Evolutionary conservation across 2,113 vertebrate species (phyloP).

Genomic region (Nycticorax nycticorax): DNA sequence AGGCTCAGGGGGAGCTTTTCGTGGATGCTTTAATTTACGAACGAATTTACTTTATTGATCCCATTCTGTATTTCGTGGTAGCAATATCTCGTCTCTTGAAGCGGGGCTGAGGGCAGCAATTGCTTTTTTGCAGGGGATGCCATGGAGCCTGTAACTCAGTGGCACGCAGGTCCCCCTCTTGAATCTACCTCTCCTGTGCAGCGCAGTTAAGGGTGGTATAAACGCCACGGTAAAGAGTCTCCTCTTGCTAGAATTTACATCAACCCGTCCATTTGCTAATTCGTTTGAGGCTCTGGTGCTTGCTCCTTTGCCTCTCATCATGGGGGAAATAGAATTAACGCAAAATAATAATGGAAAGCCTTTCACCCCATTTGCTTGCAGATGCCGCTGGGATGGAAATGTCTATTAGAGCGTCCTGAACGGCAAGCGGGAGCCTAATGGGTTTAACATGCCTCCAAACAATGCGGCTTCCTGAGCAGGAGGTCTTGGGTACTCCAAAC

Average conservation of each 20-base stretch:
- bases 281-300: not conserved
- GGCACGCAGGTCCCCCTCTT: not conserved
- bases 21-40: not conserved
- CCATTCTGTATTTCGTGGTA: not conserved
- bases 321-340: not conserved
- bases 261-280: not conserved
- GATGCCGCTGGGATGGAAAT: not conserved
- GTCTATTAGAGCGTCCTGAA: not conserved
- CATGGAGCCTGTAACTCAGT: not conserved
- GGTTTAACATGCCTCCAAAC: not conserved
- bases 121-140: not conserved
- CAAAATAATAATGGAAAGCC: not conserved
- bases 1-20: not conserved
- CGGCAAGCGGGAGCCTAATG: not conserved
- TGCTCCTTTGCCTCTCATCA: not conserved
- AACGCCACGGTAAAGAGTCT: not conserved
- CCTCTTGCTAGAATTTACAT: not conserved
- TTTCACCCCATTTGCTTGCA: not conserved
- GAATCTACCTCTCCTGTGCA: not conserved
- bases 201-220: not conserved
- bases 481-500: not conserved
- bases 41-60: not conserved
- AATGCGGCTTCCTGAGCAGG: conserved; percentile 15
- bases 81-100: not conserved
- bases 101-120: not conserved